Evolutionary conservation across 1,140 invertebrate species (phyloP).

Genomic region (Drosophila nigrodunni): DNA sequence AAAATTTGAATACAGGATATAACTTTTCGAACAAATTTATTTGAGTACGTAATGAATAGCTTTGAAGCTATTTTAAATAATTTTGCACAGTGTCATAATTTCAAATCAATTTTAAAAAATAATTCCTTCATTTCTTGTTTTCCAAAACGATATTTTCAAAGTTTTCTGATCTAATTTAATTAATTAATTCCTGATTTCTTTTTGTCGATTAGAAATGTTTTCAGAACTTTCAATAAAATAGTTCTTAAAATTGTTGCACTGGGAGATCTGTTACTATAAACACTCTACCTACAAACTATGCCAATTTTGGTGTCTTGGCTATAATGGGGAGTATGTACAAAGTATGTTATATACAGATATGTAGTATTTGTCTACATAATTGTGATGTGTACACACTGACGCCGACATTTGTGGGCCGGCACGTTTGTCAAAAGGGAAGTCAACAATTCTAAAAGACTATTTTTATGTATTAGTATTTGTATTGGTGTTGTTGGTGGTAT

Average conservation of each 20-base stretch:
- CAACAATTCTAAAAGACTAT: slow-evolving; percentile 54
- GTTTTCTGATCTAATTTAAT: too few relatives aligned
- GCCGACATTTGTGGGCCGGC: slow-evolving; percentile 40
- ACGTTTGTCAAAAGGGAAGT: slow-evolving; percentile 50
- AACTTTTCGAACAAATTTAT: too few relatives aligned
- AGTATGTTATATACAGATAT: neutral
- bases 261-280: neutral
- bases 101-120: too few relatives aligned
- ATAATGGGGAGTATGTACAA: slow-evolving; percentile 6
- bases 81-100: too few relatives aligned
- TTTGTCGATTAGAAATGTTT: too few relatives aligned
- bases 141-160: too few relatives aligned
- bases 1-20: too few relatives aligned
- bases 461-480: slow-evolving; percentile 37
- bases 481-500: neutral
- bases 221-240: too few relatives aligned
- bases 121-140: too few relatives aligned
- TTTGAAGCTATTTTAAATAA: too few relatives aligned
- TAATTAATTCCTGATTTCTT: too few relatives aligned
- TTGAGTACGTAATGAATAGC: too few relatives aligned
- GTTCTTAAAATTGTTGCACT: neutral
- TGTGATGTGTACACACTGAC: slow-evolving; percentile 38
- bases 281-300: slow-evolving; percentile 2
- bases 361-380: slow-evolving; percentile 18
- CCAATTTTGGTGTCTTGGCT: slow-evolving; percentile 21